phyloP scores from a whole-genome alignment of 2,113 vertebrate species.

The Perca fluviatilis region DNA sequence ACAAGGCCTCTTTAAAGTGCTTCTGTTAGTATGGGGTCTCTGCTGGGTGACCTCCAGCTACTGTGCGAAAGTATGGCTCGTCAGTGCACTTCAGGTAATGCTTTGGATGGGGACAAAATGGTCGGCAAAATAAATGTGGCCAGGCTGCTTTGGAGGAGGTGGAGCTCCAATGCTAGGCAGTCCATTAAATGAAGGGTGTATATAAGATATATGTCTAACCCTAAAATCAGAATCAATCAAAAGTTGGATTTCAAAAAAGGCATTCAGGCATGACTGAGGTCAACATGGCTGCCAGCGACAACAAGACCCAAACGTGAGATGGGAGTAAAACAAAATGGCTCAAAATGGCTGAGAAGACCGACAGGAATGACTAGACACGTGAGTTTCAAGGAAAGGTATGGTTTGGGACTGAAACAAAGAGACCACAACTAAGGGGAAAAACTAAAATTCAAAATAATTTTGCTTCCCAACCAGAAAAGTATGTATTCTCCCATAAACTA shows the following conservation, averaged over 20 bases:
- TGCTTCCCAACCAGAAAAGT: slow-evolving; percentile 6
- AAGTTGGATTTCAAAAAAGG: slow-evolving; percentile 1
- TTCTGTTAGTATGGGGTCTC: slow-evolving; percentile 39
- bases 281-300: slow-evolving; percentile 1
- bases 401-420: slow-evolving; percentile 16
- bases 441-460: slow-evolving; percentile 30
- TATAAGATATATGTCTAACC: neutral
- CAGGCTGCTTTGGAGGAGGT: neutral
- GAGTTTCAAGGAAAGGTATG: neutral
- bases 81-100: slow-evolving; percentile 61
- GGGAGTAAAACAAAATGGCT: neutral
- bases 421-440: neutral
- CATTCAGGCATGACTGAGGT: neutral
- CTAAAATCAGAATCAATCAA: neutral
- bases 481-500: neutral
- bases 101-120: slow-evolving; percentile 34
- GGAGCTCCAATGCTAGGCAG: neutral
- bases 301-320: neutral
- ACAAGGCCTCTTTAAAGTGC: slow-evolving; percentile 69
- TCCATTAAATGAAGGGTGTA: neutral
- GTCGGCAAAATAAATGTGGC: neutral
- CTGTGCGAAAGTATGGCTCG: slow-evolving; percentile 26
- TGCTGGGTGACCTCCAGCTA: slow-evolving; percentile 39
- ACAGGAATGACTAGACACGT: slow-evolving; percentile 64
- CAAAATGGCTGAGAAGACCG: neutral